A percentile compares a stretch with the other conserved stretches of the same genome.
Conservation (phyloP, 2,888 invertebrate species). For the Epinotia demarniana region DNA sequence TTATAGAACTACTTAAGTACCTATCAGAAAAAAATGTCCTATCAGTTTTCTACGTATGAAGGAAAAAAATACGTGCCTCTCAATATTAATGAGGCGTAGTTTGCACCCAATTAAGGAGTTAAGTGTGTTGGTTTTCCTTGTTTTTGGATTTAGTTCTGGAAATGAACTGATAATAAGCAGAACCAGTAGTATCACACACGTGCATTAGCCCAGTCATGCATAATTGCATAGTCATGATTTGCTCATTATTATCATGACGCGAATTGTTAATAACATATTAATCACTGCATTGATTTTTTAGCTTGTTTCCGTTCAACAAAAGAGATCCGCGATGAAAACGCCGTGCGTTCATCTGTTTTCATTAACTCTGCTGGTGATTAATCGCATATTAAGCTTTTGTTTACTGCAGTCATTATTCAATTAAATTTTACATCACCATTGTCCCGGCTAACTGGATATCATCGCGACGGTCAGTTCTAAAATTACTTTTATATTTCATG, state of each 20-base stretch:
- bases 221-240: background rate
- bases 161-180: background rate
- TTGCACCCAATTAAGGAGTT: too few relatives aligned
- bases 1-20: too few relatives aligned
- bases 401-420: constrained; percentile 66
- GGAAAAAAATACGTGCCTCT: too few relatives aligned
- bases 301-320: constrained; percentile 52
- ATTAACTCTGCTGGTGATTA: constrained; percentile 62
- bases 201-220: background rate
- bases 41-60: too few relatives aligned
- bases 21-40: too few relatives aligned
- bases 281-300: constrained; percentile 37
- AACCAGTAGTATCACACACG: background rate
- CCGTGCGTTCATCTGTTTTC: constrained; percentile 64
- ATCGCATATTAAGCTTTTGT: constrained; percentile 67
- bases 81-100: too few relatives aligned
- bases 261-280: constrained; percentile 18
- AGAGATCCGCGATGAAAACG: constrained; percentile 56
- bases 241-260: constrained; percentile 1
- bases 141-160: too few relatives aligned
- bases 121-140: too few relatives aligned
- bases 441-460: constrained; percentile 29
- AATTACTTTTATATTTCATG: constrained; percentile 24
- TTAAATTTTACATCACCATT: constrained; percentile 57
- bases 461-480: constrained; percentile 31